Evolutionary conservation across 1,140 invertebrate species (phyloP), one percentile per base, ranked within the genome.

Genomic region (Cylas formicarius): DNA sequence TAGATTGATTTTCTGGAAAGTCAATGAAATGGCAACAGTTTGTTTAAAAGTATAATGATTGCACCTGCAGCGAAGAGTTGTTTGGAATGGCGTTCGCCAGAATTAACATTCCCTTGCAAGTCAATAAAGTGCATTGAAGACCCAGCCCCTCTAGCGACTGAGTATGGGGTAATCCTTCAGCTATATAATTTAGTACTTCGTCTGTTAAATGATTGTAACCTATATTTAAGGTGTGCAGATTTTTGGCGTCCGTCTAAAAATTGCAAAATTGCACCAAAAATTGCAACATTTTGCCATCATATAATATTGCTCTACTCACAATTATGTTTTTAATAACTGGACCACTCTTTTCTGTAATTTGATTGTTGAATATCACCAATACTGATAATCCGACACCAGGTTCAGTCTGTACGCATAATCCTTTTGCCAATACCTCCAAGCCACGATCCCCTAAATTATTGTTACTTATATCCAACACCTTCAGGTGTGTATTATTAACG

Each of bases 401-500:
- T 19, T 28, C 38, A 3, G 41, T 49, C 32, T 64, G 62, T 34
- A 53, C 52, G 28, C 48, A 47, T 13, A 64, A 47, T 28, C 60
- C 61, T 51, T 57, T 58, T 7, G 60, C 50, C 9, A 63, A 35
- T 10, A 43, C 50, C 28, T 62, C 57, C 22, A 64, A 53, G 6
- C 62, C 62, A 13, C 58, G 48, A 53, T 64, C 62, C 19, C 62
- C 62, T 27, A 64, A 60, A 24, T 41, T 49, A 44, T 64, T 64
- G 47, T 64, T 64, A 48, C 62, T 61, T n/a, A 64, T 55, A 40
- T 64, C 57, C 23, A 64, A 43, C 10, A 62, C 53, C 47, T 57
- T 55, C 8, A 64, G 44, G 37, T 55, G 47, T 23, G 33, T 40
- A 46, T 64, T 62, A 29, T 56, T 60, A 19, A 39, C 41, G 13